Evolutionary conservation across 2,797 vertebrate genomes (phyloP), one percentile per base, ranked within the genome.

Genomic region (Cyclura pinguis): DNA sequence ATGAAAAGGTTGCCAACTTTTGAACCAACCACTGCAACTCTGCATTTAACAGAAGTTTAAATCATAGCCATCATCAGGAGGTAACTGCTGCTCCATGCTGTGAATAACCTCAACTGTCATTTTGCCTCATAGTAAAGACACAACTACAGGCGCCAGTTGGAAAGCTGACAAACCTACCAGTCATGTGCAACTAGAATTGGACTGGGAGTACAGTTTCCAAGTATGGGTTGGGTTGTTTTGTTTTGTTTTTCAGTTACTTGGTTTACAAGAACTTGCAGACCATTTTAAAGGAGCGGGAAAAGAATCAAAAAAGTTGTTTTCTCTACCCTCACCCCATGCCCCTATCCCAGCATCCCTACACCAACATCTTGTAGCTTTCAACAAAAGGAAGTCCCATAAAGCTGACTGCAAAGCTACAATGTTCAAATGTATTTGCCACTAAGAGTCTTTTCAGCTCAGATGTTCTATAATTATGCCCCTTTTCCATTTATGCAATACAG

Each of bases 341-440:
- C 42, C 42, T 47, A 47, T 47, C 42, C 42, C 42, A 47, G 42
- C 29, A 18, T 2, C 6, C 72, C 38, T 10, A 6, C 47, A 38
- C 73, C 47, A 16, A 76, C 42, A 32, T 86, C 73, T 69, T n/a
- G 6, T 18, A 77, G 29, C 81, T 80, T 50, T 57, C 86, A 88
- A 88, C 82, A 84, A 78, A 88, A 86, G 76, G 86, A 92, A 69
- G 85, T 91, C 32, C 81, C 29, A 85, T 80, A 90, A 89, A 90
- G 35, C 86, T 92, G 85, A 85, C 52, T 83, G 87, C 86, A 90
- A 57, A 89, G 87, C 80, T 88, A 81, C 50, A 72, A 67, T 87
- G 84, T 55, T n/a, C 29, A 59, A 81, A 73, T 92, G 29, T 57
- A 35, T 32, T 64, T 89, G 89, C 87, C 92, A 55, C 59, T 16